Evolutionary conservation across 2,797 vertebrate species (phyloP), one percentile per base, ranked within the genome.

Genomic region (Periophthalmus magnuspinnatus): DNA sequence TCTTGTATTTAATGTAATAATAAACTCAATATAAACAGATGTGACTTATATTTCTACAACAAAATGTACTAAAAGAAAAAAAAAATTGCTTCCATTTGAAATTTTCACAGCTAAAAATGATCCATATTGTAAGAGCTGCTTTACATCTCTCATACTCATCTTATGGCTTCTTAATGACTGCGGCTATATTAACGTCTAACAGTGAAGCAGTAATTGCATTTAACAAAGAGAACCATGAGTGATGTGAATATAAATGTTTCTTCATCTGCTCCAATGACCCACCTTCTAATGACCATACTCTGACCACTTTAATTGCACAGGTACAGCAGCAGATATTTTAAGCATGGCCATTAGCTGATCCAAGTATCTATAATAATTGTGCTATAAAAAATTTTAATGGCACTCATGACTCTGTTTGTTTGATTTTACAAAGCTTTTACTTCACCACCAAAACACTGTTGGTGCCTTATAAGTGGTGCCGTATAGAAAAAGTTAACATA

Each of bases 261-360:
- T 47, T 60, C 32, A 3, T 71, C 61, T 58, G 50, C 65, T 77
- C 66, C 69, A 79, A 79, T 75, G 67, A 68, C 67, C 63, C 33
- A 48, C 36, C 62, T 21, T 65, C 62, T 8, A 73, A 79, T 70
- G 72, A 74, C 68, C 59, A 48, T 61, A 33, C 24, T 84, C 68
- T 72, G 70, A 76, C 67, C 77, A 62, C 8, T 81, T 84, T 66
- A 76, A 81, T 79, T 71, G 79, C 71, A 64, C 59, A 80, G 75
- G 74, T 80, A 80, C 69, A 77, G 41, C 48, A 47, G 56, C 45
- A 70, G 68, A 63, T 65, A 72, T 72, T 80, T 72, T 83, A 84
- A 87, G 84, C 74, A 77, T 78, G 75, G 69, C 68, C 72, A 78
- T 81, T 61, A 77, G 68, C 65, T 60, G 45, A n/a, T 71, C 36